A percentile compares a stretch with the other conserved stretches of the same genome.
These are phyloP conservation scores for Dendronephthya gigantea DNA, from an alignment of 64 coral and sea anemone genomes.

Conservation along the genomic window DNA sequence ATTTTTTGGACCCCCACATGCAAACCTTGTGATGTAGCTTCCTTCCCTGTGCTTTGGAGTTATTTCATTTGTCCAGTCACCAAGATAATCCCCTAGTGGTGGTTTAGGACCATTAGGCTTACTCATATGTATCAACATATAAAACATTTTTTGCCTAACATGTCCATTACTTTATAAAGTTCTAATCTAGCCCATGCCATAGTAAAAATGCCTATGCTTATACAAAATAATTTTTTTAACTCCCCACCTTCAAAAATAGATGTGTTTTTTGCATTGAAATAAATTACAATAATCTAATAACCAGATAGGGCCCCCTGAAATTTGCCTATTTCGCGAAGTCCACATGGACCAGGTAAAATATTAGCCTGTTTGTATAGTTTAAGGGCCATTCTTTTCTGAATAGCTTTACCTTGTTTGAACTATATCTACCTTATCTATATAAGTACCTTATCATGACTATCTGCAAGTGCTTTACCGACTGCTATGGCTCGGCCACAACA, in stretches of 20 bases:
- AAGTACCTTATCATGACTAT: neutral
- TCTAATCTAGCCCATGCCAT: too few species aligned
- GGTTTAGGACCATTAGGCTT: too few species aligned
- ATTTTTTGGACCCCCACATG: too few species aligned
- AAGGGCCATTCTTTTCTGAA: slow-evolving; percentile 22
- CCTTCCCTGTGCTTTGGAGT: too few species aligned
- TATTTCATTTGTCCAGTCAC: too few species aligned
- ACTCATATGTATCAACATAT: too few species aligned
- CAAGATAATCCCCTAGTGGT: too few species aligned
- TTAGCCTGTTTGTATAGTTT: slow-evolving; percentile 24
- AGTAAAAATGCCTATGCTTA: neutral
- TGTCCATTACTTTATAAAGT: too few species aligned
- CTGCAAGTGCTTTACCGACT: slow-evolving; percentile 3
- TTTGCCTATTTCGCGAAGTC: slow-evolving; percentile 9
- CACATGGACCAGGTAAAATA: neutral
- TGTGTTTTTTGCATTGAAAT: neutral
- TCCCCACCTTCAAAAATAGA: neutral
- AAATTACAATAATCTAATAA: too few species aligned
- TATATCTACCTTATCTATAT: too few species aligned
- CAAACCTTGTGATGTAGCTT: too few species aligned
- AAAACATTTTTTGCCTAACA: too few species aligned
- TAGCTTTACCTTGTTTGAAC: slow-evolving; percentile 2
- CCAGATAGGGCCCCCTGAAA: slow-evolving; percentile 24
- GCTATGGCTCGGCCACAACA: slow-evolving; percentile 1
- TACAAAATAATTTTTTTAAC: slow-evolving; percentile 12